Evolutionary conservation across 2,113 vertebrate species (phyloP).

Genomic region (Labrus mixtus): DNA sequence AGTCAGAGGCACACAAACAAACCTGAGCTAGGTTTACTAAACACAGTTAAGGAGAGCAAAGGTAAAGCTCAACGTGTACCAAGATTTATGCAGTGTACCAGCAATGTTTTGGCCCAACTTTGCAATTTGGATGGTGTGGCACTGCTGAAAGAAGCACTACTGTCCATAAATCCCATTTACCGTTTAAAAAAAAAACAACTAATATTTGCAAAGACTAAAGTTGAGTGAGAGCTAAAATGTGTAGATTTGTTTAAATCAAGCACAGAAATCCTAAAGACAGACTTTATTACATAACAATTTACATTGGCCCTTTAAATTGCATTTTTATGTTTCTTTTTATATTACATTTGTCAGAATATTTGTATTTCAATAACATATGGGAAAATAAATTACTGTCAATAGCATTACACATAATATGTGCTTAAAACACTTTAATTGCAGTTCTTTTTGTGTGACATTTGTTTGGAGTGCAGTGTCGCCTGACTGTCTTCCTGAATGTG

Average conservation of each 20-base stretch:
- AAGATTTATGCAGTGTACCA: slow-evolving; percentile 43
- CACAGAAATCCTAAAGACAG: no score
- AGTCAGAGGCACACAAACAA: slow-evolving; percentile 67
- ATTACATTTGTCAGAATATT: background rate
- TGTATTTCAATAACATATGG: background rate
- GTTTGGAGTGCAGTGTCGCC: background rate
- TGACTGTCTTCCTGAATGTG: slow-evolving; percentile 17
- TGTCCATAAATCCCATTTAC: no score
- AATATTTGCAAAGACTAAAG: background rate
- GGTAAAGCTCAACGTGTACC: slow-evolving; percentile 45
- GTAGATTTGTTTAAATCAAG: background rate
- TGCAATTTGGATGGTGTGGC: slow-evolving; percentile 3
- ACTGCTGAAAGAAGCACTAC: background rate
- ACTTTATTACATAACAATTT: no score
- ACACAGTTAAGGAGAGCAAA: slow-evolving; percentile 61
- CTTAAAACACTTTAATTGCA: background rate
- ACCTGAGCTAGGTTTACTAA: slow-evolving; percentile 70
- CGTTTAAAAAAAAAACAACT: background rate
- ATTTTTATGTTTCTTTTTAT: background rate
- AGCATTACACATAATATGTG: background rate
- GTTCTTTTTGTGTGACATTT: background rate
- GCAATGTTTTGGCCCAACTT: slow-evolving; percentile 1
- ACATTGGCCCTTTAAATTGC: no score
- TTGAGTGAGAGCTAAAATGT: background rate
- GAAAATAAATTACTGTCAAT: background rate